phyloP scores from a whole-genome alignment of 1,140 invertebrate genomes.

The Lutraria rhynchaena region DNA sequence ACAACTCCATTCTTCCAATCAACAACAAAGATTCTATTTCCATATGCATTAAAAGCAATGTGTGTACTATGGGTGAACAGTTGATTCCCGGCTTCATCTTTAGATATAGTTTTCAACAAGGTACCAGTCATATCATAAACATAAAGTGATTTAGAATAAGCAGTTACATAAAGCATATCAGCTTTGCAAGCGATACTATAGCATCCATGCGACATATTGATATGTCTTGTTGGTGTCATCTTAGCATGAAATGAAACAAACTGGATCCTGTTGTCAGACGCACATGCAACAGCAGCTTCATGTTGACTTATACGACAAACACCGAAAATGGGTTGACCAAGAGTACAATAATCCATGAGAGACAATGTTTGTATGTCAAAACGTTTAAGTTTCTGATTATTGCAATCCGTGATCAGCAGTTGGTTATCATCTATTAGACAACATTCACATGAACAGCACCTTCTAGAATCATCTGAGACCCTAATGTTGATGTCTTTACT shows the following conservation, averaged over 20 bases:
- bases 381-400: conserved; percentile 22
- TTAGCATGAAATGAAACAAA: conserved; percentile 9
- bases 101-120: background rate
- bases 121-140: conserved; percentile 19
- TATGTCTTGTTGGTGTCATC: background rate
- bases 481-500: conserved; percentile 23
- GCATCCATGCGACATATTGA: conserved; percentile 6
- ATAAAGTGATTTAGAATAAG: background rate
- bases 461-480: background rate
- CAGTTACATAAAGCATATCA: conserved; percentile 11
- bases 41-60: background rate
- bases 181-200: conserved; percentile 6
- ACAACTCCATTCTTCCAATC: conserved; percentile 12
- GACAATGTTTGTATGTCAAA: background rate
- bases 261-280: background rate
- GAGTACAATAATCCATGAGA: background rate
- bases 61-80: background rate
- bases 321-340: background rate
- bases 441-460: background rate
- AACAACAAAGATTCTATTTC: background rate
- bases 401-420: conserved; percentile 3
- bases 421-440: background rate
- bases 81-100: background rate
- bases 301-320: conserved; percentile 15
- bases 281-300: conserved; percentile 3